phyloP scores from a whole-genome alignment of 2,113 vertebrate species.

The Ptilorrhoa leucosticta region DNA sequence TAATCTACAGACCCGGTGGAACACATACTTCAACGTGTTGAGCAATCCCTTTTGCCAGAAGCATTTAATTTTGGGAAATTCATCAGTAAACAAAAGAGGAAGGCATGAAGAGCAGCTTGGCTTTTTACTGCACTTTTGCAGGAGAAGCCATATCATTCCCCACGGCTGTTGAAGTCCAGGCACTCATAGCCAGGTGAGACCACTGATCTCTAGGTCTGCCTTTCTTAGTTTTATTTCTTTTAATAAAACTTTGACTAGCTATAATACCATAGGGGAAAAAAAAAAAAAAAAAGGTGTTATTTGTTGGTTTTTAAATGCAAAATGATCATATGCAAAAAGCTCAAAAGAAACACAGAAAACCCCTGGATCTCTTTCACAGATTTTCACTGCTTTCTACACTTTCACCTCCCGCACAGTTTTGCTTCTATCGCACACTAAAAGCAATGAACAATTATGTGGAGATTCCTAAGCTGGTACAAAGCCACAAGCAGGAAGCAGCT shows the following conservation, averaged over 20 bases:
- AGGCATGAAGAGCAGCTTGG: background rate
- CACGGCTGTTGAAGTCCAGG: background rate
- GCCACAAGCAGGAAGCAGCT: background rate
- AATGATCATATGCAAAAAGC: background rate
- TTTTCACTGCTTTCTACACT: background rate
- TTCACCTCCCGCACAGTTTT: background rate
- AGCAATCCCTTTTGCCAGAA: background rate
- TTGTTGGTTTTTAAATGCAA: background rate
- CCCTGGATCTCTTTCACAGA: background rate
- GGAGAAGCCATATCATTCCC: background rate
- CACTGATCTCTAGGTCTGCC: background rate
- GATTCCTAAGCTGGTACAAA: background rate
- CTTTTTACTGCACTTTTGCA: background rate
- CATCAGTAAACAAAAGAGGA: background rate
- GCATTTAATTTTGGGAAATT: background rate
- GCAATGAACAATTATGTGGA: background rate
- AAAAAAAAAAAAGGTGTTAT: background rate
- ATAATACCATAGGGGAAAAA: background rate
- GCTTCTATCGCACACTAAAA: background rate
- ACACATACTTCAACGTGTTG: fast-evolving
- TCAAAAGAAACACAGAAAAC: background rate
- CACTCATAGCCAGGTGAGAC: background rate
- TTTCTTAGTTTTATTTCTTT: background rate
- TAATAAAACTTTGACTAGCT: background rate
- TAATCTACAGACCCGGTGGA: background rate